Evolutionary conservation across 2,797 vertebrate genomes (phyloP).

Genomic region (Leuciscus waleckii): DNA sequence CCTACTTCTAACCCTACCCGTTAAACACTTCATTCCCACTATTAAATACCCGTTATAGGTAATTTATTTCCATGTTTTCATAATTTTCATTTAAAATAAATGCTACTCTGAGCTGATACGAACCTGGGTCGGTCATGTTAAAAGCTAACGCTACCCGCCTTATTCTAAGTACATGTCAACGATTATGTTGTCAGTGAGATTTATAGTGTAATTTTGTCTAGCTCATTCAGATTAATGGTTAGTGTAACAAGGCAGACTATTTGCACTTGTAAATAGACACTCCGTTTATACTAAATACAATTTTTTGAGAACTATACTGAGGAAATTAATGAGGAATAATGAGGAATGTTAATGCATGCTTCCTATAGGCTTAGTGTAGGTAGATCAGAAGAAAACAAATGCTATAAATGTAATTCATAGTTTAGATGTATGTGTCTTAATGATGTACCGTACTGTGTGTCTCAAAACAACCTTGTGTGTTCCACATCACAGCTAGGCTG

Average conservation of each 20-base stretch:
- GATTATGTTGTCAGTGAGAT: too few species aligned
- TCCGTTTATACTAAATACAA: neutral
- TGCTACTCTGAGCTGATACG: fast-evolving
- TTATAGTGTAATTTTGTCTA: too few species aligned
- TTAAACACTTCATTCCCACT: too few species aligned
- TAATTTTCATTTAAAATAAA: neutral
- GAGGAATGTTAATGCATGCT: neutral
- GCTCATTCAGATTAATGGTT: neutral
- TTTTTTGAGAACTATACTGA: neutral
- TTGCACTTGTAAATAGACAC: neutral
- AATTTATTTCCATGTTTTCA: too few species aligned
- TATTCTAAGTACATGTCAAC: too few species aligned
- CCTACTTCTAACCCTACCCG: neutral
- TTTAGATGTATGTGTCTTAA: neutral
- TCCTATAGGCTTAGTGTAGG: neutral
- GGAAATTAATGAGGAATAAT: too few species aligned
- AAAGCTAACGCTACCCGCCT: too few species aligned
- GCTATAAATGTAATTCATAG: neutral
- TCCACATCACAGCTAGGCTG: neutral
- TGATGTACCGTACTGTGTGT: neutral
- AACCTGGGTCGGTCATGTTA: neutral
- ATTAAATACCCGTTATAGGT: too few species aligned
- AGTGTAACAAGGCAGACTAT: neutral
- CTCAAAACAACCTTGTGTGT: neutral
- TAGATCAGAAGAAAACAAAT: neutral